These are phyloP conservation scores for Cynocephalus volans DNA, from an alignment of 2,113 vertebrate species.

Conservation along the genomic window DNA sequence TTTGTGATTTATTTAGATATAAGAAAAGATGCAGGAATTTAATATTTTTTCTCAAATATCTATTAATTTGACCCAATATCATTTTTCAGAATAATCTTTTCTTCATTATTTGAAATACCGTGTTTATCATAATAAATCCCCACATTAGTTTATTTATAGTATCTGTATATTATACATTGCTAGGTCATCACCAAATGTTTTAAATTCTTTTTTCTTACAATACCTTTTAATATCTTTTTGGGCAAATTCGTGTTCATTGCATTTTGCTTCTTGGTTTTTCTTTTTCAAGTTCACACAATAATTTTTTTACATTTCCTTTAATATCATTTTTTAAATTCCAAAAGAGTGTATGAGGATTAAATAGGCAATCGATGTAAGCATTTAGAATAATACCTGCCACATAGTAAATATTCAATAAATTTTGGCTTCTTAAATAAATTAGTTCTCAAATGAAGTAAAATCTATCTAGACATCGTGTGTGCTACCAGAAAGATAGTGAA, in stretches of 20 bases:
- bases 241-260: neutral
- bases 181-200: neutral
- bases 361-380: neutral
- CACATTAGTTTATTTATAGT: neutral
- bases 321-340: neutral
- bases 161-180: neutral
- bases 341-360: neutral
- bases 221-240: neutral
- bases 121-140: neutral
- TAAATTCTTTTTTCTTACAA: neutral
- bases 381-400: neutral
- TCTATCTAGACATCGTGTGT: neutral
- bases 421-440: slow-evolving; percentile 9
- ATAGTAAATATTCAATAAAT: neutral
- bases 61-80: neutral
- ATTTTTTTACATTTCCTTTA: neutral
- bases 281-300: neutral
- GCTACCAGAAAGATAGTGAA: neutral
- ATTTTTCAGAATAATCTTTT: slow-evolving; percentile 35
- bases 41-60: neutral
- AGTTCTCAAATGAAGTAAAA: neutral
- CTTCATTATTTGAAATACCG: neutral
- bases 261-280: neutral
- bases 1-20: slow-evolving; percentile 17
- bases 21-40: neutral